phyloP scores from a whole-genome alignment of 1,140 invertebrate species.

The Bombus superbus region DNA sequence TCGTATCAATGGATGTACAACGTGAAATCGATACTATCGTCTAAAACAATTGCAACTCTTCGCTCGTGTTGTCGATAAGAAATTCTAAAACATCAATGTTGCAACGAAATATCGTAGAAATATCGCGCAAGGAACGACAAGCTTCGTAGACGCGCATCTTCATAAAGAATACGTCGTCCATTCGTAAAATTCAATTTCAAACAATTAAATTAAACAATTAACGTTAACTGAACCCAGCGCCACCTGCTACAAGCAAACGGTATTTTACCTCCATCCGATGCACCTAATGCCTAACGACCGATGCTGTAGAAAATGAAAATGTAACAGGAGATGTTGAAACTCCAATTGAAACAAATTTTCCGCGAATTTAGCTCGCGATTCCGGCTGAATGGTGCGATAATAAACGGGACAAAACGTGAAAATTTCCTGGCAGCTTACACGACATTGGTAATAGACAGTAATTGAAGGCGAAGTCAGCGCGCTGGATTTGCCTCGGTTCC shows the following conservation, averaged over 20 bases:
- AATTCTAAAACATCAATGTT: neutral
- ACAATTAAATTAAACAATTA: neutral
- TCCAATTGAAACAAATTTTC: neutral
- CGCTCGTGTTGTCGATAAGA: neutral
- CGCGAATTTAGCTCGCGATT: neutral
- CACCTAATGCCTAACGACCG: neutral
- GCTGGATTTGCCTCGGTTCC: neutral
- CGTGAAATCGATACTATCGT: neutral
- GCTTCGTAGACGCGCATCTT: neutral
- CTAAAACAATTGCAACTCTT: neutral
- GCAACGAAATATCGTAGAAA: neutral
- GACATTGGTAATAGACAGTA: neutral
- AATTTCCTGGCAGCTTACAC: slow-evolving; percentile 6
- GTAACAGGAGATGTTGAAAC: neutral
- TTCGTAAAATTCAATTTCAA: neutral
- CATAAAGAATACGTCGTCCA: neutral
- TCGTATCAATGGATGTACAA: neutral
- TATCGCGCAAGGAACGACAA: neutral
- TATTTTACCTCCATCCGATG: neutral
- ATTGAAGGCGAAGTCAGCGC: slow-evolving; percentile 20
- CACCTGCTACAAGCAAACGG: neutral
- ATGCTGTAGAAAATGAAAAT: neutral
- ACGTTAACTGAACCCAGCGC: too few relatives aligned
- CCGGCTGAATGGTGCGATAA: slow-evolving; percentile 17
- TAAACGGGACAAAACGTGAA: slow-evolving; percentile 26